Conservation (phyloP, 2,113 vertebrate genomes). For the Argyrosomus japonicus region DNA sequence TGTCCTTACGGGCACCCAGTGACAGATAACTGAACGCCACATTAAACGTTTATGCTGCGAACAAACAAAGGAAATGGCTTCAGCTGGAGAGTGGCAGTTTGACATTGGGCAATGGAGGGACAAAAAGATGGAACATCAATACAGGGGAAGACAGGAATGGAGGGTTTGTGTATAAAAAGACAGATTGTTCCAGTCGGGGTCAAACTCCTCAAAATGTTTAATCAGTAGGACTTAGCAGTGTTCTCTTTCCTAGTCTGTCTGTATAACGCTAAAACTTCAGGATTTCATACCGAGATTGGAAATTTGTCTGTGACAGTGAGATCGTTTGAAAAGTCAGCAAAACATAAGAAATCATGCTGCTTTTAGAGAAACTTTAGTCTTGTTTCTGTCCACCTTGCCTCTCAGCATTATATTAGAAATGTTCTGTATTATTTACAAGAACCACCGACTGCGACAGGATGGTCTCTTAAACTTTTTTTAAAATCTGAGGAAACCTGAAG, state of each 20-base stretch:
- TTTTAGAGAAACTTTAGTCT: no score
- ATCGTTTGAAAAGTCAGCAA: no score
- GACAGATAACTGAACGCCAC: slow-evolving; percentile 1
- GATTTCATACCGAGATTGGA: no score
- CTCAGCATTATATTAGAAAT: no score
- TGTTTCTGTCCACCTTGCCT: not conserved
- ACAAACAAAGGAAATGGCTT: slow-evolving; percentile 30
- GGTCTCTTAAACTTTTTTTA: not conserved
- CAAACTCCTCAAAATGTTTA: not conserved
- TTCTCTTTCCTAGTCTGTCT: no score
- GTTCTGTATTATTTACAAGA: no score
- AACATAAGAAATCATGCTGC: no score
- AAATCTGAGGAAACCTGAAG: not conserved
- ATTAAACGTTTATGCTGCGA: slow-evolving; percentile 24
- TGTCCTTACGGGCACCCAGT: not conserved
- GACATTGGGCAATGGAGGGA: not conserved
- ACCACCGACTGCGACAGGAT: no score
- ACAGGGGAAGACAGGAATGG: not conserved
- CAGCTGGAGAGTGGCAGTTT: no score
- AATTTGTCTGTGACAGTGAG: no score
- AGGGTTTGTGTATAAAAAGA: not conserved
- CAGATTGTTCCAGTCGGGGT: not conserved
- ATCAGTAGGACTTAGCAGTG: not conserved
- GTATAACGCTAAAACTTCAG: no score
- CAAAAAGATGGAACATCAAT: not conserved